A percentile compares a stretch with the other conserved stretches of the same genome.
These are phyloP conservation scores for Drosophila chauvacae DNA, from an alignment of 1,140 invertebrate genomes.

Conservation along the genomic window DNA sequence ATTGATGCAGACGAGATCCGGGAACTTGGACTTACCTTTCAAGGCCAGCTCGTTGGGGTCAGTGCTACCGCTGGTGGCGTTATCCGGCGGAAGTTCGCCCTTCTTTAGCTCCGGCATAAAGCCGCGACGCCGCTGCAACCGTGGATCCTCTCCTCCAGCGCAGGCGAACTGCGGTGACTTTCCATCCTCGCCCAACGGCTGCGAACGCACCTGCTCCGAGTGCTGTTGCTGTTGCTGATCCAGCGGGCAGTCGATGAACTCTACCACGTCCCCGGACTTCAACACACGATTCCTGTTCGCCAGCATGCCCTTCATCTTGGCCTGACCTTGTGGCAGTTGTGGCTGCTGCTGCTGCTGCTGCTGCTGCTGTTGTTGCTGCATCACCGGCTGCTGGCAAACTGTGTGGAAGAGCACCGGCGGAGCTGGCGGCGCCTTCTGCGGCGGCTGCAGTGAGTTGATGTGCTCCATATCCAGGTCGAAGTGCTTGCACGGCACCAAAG, in stretches of 20 bases:
- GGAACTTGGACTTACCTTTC: constrained; percentile 43
- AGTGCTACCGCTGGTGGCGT: constrained; percentile 2
- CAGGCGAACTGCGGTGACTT: constrained; percentile 52
- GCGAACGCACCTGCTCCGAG: constrained; percentile 70
- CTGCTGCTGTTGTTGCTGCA: constrained; percentile 59
- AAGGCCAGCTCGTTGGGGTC: constrained; percentile 42
- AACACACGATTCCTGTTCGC: constrained; percentile 68
- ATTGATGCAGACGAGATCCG: not conserved
- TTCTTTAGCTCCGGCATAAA: constrained; percentile 50
- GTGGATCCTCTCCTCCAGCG: constrained; percentile 52
- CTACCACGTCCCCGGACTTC: constrained; percentile 39
- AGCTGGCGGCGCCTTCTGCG: constrained; percentile 79
- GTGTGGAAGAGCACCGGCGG: constrained; percentile 71
- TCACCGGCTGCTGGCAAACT: constrained; percentile 64
- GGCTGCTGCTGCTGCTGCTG: constrained; percentile 62
- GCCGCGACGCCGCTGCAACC: constrained; percentile 60
- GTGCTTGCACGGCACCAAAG: constrained; percentile 71
- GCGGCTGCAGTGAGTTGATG: constrained; percentile 75
- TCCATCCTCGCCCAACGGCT: constrained; percentile 80
- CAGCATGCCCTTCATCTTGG: constrained; percentile 61
- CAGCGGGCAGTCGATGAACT: constrained; percentile 52
- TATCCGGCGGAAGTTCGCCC: constrained; percentile 39
- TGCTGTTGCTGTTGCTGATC: constrained; percentile 56
- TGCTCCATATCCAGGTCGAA: constrained; percentile 80
- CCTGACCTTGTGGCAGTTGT: constrained; percentile 31